These are phyloP conservation scores for Lynx canadensis DNA, from an alignment of 2,113 vertebrate species.

Conservation along the genomic window DNA sequence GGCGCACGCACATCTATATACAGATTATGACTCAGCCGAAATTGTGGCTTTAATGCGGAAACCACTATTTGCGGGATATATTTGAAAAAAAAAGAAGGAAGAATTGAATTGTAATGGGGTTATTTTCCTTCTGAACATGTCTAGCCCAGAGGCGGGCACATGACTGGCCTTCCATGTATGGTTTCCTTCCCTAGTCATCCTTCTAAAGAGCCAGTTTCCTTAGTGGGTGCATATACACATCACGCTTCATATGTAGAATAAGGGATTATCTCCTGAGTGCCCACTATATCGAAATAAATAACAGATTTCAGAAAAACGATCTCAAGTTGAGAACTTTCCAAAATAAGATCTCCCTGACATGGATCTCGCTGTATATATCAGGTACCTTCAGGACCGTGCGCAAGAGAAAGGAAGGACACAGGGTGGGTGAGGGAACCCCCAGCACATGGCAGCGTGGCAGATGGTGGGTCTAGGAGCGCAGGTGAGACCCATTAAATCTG, in stretches of 20 bases:
- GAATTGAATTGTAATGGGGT: background rate
- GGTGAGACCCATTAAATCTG: background rate
- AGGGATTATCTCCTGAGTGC: background rate
- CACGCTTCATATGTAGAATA: background rate
- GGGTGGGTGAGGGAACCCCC: accelerated
- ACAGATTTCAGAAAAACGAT: background rate
- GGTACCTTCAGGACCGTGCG: too few species aligned
- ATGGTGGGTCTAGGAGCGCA: accelerated
- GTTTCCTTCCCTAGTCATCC: background rate
- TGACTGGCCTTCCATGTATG: background rate
- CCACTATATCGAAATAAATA: background rate
- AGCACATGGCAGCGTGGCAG: accelerated
- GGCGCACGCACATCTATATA: background rate
- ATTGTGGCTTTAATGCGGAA: background rate
- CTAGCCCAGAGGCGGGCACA: background rate
- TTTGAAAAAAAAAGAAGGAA: background rate
- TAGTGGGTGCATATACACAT: background rate
- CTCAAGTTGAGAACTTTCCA: background rate
- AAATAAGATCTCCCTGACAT: background rate
- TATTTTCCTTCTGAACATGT: background rate
- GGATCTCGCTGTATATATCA: background rate
- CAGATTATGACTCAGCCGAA: background rate
- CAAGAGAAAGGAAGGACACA: accelerated
- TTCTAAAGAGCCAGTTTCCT: background rate
- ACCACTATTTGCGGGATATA: too few species aligned